Percentiles rank a stretch among this genome's conserved stretches.
Evolutionary conservation across 2,113 vertebrate species (phyloP).

Genomic region (Speoplatyrhinus poulsoni): DNA sequence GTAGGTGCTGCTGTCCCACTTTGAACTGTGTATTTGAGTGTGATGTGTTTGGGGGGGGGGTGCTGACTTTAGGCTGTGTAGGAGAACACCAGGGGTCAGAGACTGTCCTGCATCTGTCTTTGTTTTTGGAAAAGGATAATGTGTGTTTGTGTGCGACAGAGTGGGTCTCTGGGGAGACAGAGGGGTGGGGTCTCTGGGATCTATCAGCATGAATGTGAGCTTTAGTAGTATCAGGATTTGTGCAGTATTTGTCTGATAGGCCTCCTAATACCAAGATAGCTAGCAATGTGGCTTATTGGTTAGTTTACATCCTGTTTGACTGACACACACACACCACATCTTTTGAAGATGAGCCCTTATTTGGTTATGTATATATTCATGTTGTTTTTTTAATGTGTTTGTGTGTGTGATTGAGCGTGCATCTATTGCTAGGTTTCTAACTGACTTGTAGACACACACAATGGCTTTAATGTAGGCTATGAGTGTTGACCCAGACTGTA

Average conservation of each 20-base stretch:
- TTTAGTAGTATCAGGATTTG: slow-evolving; percentile 61
- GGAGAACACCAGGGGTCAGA: not conserved
- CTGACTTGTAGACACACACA: no score
- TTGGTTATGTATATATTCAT: slow-evolving; percentile 13
- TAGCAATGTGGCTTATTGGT: not conserved
- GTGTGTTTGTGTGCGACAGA: not conserved
- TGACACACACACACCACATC: slow-evolving; percentile 3
- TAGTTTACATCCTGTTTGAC: slow-evolving; percentile 36
- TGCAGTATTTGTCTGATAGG: slow-evolving; percentile 60
- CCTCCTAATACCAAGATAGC: slow-evolving; percentile 23
- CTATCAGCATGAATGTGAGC: slow-evolving; percentile 30
- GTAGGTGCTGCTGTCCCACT: no score
- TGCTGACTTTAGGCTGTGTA: no score
- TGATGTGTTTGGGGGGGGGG: not conserved
- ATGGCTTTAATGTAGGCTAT: no score
- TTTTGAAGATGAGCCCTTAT: slow-evolving; percentile 36
- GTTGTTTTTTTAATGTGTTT: not conserved
- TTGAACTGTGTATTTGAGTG: slow-evolving; percentile 8
- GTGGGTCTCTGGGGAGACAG: slow-evolving; percentile 1
- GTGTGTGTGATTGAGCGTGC: not conserved
- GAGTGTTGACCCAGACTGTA: no score
- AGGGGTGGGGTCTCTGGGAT: not conserved
- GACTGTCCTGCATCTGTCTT: slow-evolving; percentile 3
- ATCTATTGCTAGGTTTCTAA: no score
- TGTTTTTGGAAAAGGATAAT: slow-evolving; percentile 15